Conservation (phyloP, 2,113 vertebrate species). For the Poecile atricapillus region DNA sequence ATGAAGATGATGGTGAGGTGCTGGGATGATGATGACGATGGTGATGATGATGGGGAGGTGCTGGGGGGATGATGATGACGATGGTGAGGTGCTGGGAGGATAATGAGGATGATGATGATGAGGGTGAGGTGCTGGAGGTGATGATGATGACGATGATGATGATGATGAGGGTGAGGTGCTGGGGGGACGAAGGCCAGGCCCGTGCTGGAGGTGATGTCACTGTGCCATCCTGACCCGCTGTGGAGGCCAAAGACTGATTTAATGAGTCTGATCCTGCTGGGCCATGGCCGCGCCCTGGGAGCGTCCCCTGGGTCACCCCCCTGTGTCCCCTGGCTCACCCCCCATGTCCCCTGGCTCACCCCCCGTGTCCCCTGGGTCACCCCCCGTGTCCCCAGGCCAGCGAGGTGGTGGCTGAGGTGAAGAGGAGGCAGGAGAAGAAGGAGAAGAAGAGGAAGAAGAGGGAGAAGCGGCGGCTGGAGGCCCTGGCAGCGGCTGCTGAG, state of each 20-base stretch:
- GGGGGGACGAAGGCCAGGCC: neutral
- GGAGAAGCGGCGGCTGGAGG: constrained; percentile 79
- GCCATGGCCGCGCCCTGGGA: rapidly evolving
- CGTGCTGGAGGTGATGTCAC: constrained; percentile 81
- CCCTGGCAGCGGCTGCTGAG: constrained; percentile 38
- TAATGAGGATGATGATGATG: neutral
- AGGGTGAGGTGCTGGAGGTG: neutral
- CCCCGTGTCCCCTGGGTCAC: neutral
- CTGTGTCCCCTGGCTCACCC: constrained; percentile 72
- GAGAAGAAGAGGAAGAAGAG: constrained; percentile 87
- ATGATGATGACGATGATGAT: too few species aligned
- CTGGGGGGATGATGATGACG: too few species aligned
- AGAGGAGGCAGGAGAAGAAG: constrained; percentile 82
- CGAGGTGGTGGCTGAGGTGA: constrained; percentile 81
- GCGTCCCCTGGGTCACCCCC: neutral
- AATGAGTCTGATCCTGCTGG: constrained; percentile 92
- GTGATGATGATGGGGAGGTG: too few species aligned
- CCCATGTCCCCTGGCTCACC: constrained; percentile 70
- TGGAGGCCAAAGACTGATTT: constrained; percentile 92
- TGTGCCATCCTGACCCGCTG: constrained; percentile 61
- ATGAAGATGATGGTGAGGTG: neutral
- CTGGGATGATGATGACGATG: too few species aligned
- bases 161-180: constrained; percentile 19
- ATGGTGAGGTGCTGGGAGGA: constrained; percentile 19
- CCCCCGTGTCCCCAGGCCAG: constrained; percentile 71